Evolutionary conservation across 1,140 invertebrate genomes (phyloP).

Genomic region (Cydia amplana): DNA sequence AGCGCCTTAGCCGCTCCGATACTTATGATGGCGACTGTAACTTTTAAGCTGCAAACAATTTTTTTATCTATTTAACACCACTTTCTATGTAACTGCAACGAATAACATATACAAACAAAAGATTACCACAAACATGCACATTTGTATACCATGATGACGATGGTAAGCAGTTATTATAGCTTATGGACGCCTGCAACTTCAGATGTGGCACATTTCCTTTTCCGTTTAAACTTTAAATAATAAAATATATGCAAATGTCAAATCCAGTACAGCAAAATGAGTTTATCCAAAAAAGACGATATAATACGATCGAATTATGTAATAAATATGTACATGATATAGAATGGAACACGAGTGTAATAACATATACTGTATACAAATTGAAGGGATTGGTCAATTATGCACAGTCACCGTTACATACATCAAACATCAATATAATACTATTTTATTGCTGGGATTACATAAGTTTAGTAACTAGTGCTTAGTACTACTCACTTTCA

Average conservation of each 20-base stretch:
- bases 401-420: neutral
- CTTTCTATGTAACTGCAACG: too few species aligned
- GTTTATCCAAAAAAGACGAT: neutral
- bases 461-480: too few species aligned
- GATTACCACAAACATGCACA: too few species aligned
- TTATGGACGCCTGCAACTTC: neutral
- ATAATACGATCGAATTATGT: neutral
- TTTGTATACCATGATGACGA: too few species aligned
- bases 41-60: too few species aligned
- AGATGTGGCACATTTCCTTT: neutral
- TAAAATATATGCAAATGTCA: constrained; percentile 2
- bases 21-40: too few species aligned
- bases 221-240: neutral
- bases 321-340: constrained; percentile 15
- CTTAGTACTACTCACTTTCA: too few species aligned
- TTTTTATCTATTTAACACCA: too few species aligned
- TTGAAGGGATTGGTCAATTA: constrained; percentile 12
- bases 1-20: too few species aligned
- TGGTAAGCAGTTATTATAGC: too few species aligned
- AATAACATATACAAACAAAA: too few species aligned
- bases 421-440: neutral
- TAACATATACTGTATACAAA: constrained; percentile 29
- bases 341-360: neutral
- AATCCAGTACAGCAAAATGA: neutral
- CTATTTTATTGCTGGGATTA: too few species aligned